These are phyloP conservation scores for Anastatus disparis DNA, from an alignment of 1,140 invertebrate species.

Conservation along the genomic window DNA sequence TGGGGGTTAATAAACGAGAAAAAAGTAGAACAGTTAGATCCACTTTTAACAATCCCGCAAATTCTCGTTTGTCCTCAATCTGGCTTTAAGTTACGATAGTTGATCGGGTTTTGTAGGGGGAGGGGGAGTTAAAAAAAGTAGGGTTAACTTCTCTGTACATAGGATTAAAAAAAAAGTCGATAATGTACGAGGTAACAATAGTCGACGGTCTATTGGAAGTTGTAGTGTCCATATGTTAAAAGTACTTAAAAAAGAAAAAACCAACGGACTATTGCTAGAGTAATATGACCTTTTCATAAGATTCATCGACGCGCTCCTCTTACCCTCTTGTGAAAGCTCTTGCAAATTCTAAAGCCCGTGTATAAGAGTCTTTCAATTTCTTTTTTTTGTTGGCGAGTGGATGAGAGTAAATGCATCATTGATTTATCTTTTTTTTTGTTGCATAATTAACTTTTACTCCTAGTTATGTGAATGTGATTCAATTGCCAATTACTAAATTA, in stretches of 20 bases:
- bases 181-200: constrained; percentile 49
- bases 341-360: background rate
- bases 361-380: background rate
- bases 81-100: constrained; percentile 47
- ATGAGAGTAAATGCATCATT: too few species aligned
- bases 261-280: background rate
- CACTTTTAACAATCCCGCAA: constrained; percentile 36
- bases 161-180: constrained; percentile 54
- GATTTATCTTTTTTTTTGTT: too few species aligned
- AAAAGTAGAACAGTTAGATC: constrained; percentile 26
- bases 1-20: constrained; percentile 1
- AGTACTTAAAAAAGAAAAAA: constrained; percentile 30
- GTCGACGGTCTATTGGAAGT: constrained; percentile 45
- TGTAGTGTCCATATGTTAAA: constrained; percentile 47
- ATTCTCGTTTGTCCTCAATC: constrained; percentile 41
- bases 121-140: too few species aligned
- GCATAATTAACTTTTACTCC: too few species aligned
- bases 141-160: too few species aligned
- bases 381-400: background rate
- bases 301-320: background rate
- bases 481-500: too few species aligned
- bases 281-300: too few species aligned
- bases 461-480: too few species aligned
- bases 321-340: background rate
- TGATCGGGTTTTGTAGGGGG: constrained; percentile 41